Evolutionary conservation across 2,113 vertebrate genomes (phyloP), one percentile per base, ranked within the genome.

Genomic region (Ammodramus savannarum): DNA sequence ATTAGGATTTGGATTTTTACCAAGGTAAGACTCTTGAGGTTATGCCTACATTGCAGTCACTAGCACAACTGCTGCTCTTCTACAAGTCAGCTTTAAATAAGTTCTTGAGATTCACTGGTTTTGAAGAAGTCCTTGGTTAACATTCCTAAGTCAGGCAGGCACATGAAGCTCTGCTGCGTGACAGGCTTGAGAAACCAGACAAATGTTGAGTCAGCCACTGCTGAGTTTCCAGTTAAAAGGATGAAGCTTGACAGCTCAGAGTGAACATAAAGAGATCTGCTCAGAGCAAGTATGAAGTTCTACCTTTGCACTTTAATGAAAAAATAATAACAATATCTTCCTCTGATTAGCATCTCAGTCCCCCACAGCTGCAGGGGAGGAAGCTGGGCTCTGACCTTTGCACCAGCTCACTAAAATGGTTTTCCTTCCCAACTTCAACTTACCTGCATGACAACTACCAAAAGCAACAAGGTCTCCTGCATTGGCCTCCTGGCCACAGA

Each of bases 261-360:
- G 25, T 13, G 27, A 89, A 73, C 1, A 71, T 20, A 22, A 65
- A 87, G 66, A 87, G 17, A 44, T 38, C 65, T 81, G 36, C 44
- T 76, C 62, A 44, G 19, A 73, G 57, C 34, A 75, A 63, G 16
- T 21, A 51, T 1, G 31, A 23, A 57, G 57, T 34, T 27, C 32
- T 72, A 85, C 46, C 38, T 86, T 68, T 55, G 57, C 36, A 39
- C 34, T 78, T 78, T 3, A 81, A 34, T 65, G 49, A 32, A 87
- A 93, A 93, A 95, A 67, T 18, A 77, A 21, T 14, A 89, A 77
- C 31, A 67, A n/a, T 41, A 80, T 59, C 48, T 25, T 87, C 27
- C 52, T 78, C 43, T 36, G 65, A 75, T 81, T 59, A 95, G 52
- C 48, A 85, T 78, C 36, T 77, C 59, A 32, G 31, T 59, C 43